Base-by-base conservation (phyloP, 1,140 invertebrate species). In the Diabrotica virgifera region DNA sequence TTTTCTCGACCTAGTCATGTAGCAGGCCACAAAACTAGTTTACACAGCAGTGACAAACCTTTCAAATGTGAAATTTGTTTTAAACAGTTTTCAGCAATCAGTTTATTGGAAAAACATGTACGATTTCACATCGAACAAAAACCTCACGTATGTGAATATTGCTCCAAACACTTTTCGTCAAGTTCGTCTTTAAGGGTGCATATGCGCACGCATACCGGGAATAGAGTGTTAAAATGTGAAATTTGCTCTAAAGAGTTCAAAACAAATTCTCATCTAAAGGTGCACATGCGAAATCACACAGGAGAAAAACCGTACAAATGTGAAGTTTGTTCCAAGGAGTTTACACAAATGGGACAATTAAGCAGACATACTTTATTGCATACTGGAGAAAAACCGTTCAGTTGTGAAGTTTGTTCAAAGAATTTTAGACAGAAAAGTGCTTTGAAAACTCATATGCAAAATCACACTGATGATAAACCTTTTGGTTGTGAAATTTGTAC, bases 61-160 rank as follows among this genome's bases (percentile, higher is more conserved):
- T 24, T 24, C 24, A 24, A 24, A 24, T 24, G 24, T 4, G 24
- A 24, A 24, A 24, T 24, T 24, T 24, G 24, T 24, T 24, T 24
- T 4, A 24, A 24, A 1, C 24, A 24, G 24, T 24, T 24, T 24
- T 24, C 24, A 24, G 24, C 1, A 4, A 24, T 24, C 1, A 24
- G 24, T 8, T 53, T 11, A 10, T 13, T 61, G 38, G 84, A 89
- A 59, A 89, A 89, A 13, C 90, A 92, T 78, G 87, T 89, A 67
- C 80, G 89, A 71, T 80, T 88, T 72, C 89, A 91, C 78, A 89
- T 87, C 40, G 90, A 90, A 5, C 86, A 90, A 71, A 83, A 88
- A 67, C 90, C 89, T 0, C 90, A 89, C 75, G 82, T 83, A 69
- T 91, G 89, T 74, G 78, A 80, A 55, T 82, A 83, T 55, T 91